phyloP scores from a whole-genome alignment of 2,797 vertebrate species.

The Agapornis canus region DNA sequence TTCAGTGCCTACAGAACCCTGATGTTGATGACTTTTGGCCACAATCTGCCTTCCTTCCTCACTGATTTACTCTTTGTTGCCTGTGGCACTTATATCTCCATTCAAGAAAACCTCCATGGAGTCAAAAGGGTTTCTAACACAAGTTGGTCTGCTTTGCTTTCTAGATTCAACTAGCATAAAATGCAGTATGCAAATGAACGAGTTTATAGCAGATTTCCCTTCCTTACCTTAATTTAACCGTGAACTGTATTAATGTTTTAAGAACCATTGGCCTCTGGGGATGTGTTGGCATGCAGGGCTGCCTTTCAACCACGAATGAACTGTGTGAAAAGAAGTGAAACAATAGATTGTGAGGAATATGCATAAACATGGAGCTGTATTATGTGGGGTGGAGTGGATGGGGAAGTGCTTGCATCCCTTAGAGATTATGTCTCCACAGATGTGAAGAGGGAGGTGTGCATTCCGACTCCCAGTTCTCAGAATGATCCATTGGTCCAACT shows the following conservation, averaged over 20 bases:
- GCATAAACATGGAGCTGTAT: neutral
- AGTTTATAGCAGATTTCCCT: neutral
- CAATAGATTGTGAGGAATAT: neutral
- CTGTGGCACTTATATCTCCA: neutral
- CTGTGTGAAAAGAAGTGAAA: constrained; percentile 74
- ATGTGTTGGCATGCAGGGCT: constrained; percentile 97
- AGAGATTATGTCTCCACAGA: neutral
- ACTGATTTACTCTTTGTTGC: neutral
- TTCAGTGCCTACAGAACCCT: neutral
- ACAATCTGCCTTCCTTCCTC: neutral
- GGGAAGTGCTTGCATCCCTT: neutral
- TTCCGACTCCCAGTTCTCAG: neutral
- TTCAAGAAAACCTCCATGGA: neutral
- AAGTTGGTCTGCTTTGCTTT: neutral
- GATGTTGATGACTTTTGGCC: neutral
- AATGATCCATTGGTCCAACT: neutral
- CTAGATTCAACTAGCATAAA: neutral
- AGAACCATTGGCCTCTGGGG: constrained; percentile 95
- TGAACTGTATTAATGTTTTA: constrained; percentile 96
- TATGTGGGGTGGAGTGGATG: neutral
- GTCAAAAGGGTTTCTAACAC: neutral
- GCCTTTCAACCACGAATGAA: constrained; percentile 95
- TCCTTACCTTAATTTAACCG: constrained; percentile 93
- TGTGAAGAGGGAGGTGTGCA: neutral
- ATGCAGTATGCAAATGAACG: neutral